Base-by-base conservation (phyloP, 1,140 invertebrate species). In the Prorops nasuta region DNA sequence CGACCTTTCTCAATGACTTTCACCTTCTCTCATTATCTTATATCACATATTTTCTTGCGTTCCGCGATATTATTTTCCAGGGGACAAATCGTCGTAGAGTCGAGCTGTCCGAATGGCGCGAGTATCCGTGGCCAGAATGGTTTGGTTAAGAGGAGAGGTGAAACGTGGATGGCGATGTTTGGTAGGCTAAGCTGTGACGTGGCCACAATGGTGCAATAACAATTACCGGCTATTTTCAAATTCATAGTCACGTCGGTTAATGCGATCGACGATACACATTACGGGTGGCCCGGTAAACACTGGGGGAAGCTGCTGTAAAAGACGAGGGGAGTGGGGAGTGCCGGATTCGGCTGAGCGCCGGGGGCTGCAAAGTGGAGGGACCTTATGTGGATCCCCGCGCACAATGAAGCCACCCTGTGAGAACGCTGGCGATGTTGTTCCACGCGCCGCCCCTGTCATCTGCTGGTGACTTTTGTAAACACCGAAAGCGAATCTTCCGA, bases 401-500 rank as follows among this genome's bases (percentile, higher is more conserved):
- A 76, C 69, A 72, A 75, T 72, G 64, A 61, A 60, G 53, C 49
- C 62, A 61, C 58, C 67, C 72, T 64, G 67, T 67, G 71, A 71
- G 68, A 71, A 60, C 51, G 52, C 44, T 52, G 46, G 47, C 56
- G 46, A 62, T 50, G 58, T 51, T 57, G 49, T 55, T 59, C 54
- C 46, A 56, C 55, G 56, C 44, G 50, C 54, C 54, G 54, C 50
- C 59, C 63, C 65, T 56, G 71, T 76, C 71, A 74, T 76, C 74
- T 78, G 73, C 54, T 63, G 67, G 70, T 76, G 75, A 76, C 73
- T 76, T 76, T 70, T 64, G 71, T 74, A 72, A 75, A 75, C 68
- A 76, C 58, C 59, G 44, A 28, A 52, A 41, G 28, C 32, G 44
- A 54, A 59, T 51, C 44, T 44, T 22, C 22, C 24, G 20, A 58